These are phyloP conservation scores for Nemopilema nomurai DNA, from an alignment of 30 jellyfish, hydroid and myxozoan genomes.

Conservation along the genomic window DNA sequence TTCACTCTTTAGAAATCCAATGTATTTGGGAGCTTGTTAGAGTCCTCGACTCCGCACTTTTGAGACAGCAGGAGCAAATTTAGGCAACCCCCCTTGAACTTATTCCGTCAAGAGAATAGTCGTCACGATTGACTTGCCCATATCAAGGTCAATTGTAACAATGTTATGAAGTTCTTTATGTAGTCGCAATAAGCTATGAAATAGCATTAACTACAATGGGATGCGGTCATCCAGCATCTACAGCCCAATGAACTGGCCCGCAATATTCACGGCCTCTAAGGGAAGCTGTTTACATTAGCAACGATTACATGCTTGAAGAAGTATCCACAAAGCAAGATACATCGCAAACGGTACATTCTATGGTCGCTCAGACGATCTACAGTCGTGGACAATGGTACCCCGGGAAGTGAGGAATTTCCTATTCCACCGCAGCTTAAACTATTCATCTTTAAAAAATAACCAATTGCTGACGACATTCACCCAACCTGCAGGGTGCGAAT, in stretches of 20 bases:
- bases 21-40: background rate
- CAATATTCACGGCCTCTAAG: constrained; percentile 2
- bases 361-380: constrained; percentile 15
- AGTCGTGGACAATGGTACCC: constrained; percentile 7
- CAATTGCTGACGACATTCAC: background rate
- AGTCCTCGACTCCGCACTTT: background rate
- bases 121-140: constrained; percentile 55
- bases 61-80: background rate
- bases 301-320: constrained; percentile 8
- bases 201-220: constrained; percentile 35
- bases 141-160: constrained; percentile 38
- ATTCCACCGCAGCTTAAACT: constrained; percentile 24
- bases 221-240: constrained; percentile 11
- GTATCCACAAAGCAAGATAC: constrained; percentile 1
- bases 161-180: constrained; percentile 31
- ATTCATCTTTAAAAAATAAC: background rate
- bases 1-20: background rate
- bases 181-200: constrained; percentile 10
- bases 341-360: background rate
- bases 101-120: background rate
- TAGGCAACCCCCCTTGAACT: background rate
- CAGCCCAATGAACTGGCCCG: background rate
- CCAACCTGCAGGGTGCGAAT: background rate
- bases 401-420: constrained; percentile 19
- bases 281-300: constrained; percentile 23